These are phyloP conservation scores for Microtus montanus DNA, from an alignment of 2,113 vertebrate genomes.

Conservation along the genomic window DNA sequence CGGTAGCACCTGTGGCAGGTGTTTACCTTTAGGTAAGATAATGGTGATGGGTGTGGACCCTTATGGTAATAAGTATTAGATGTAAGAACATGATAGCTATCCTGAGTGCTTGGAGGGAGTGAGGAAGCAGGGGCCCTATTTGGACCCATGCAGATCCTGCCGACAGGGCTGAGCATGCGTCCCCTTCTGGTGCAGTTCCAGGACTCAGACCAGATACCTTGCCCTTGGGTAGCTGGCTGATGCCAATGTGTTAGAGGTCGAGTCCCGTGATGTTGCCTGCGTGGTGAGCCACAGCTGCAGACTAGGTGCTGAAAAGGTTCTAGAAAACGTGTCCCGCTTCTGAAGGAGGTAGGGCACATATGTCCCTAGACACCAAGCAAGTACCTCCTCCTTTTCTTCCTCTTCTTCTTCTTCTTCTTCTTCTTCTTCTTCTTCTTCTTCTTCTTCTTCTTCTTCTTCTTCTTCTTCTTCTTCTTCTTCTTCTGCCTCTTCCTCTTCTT, in stretches of 20 bases:
- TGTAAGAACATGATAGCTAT: not conserved
- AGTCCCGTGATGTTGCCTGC: too few relatives aligned
- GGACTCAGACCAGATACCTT: not conserved
- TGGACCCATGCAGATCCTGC: not conserved
- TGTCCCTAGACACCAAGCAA: rapidly evolving
- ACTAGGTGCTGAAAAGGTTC: not conserved
- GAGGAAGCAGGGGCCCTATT: not conserved
- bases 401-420: too few relatives aligned
- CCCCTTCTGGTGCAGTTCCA: not conserved
- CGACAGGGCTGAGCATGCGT: not conserved
- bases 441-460: too few relatives aligned
- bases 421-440: too few relatives aligned
- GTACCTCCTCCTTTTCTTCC: too few relatives aligned
- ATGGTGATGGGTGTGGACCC: too few relatives aligned
- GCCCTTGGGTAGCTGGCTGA: not conserved
- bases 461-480: too few relatives aligned
- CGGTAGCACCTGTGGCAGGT: not conserved
- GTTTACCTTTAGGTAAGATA: not conserved
- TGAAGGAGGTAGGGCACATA: not conserved
- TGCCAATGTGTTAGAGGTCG: not conserved
- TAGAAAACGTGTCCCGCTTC: not conserved
- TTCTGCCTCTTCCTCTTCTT: too few relatives aligned
- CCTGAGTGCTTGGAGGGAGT: not conserved
- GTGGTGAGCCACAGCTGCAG: not conserved
- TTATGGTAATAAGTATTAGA: not conserved